phyloP scores from a whole-genome alignment of 2,113 vertebrate genomes.

The Ammodytes dubius region DNA sequence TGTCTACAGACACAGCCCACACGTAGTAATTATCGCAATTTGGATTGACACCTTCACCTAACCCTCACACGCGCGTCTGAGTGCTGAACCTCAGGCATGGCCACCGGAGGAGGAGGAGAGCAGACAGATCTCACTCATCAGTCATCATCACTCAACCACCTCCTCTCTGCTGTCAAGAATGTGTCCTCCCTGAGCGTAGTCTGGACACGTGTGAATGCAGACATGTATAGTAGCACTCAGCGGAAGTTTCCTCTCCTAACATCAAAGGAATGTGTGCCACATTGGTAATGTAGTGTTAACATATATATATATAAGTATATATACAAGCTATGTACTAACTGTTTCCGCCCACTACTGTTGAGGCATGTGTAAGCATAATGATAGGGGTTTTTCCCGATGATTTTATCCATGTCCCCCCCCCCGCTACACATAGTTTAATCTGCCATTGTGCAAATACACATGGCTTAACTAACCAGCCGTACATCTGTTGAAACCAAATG shows the following conservation, averaged over 20 bases:
- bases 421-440: constrained; percentile 14
- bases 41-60: constrained; percentile 61
- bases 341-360: neutral
- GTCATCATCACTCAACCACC: constrained; percentile 53
- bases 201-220: constrained; percentile 47
- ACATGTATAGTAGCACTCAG: constrained; percentile 24
- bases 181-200: neutral
- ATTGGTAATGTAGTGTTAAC: constrained; percentile 27
- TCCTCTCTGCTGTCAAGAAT: constrained; percentile 30
- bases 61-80: constrained; percentile 57
- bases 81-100: constrained; percentile 48
- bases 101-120: constrained; percentile 37
- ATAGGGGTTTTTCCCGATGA: neutral
- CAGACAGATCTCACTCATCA: constrained; percentile 57
- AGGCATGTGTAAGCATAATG: neutral
- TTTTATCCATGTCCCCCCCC: constrained; percentile 35
- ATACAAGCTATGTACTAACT: too few species aligned
- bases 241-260: constrained; percentile 11
- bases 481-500: constrained; percentile 34
- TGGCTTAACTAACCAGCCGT: constrained; percentile 41
- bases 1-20: constrained; percentile 38
- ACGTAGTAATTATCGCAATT: constrained; percentile 71
- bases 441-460: constrained; percentile 29
- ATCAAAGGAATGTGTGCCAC: constrained; percentile 1
- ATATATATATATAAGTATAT: neutral